These are phyloP conservation scores for Azorinus chamasolen DNA, from an alignment of 2,888 invertebrate genomes.

Conservation along the genomic window DNA sequence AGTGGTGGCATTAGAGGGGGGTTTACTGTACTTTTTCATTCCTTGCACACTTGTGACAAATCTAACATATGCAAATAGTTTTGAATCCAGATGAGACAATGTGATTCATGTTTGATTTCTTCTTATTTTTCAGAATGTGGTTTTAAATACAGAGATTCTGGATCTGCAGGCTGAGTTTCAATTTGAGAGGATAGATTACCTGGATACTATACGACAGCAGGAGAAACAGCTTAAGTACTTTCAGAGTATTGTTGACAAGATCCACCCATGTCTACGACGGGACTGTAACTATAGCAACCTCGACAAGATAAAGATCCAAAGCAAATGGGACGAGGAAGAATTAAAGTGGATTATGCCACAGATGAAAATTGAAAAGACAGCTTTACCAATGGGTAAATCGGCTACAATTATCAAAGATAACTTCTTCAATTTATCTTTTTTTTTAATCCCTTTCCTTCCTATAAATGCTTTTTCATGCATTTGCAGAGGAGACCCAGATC, in stretches of 20 bases:
- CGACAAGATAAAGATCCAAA: constrained; percentile 89
- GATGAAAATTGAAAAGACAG: constrained; percentile 89
- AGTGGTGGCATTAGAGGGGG: too few species aligned
- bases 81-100: too few species aligned
- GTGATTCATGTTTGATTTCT: not conserved
- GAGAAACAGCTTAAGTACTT: constrained; percentile 91
- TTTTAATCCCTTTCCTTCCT: too few species aligned
- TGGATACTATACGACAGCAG: constrained; percentile 93
- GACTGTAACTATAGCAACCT: constrained; percentile 93
- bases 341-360: constrained; percentile 92
- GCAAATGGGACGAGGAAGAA: constrained; percentile 92
- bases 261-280: constrained; percentile 90
- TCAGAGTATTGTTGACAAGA: constrained; percentile 86
- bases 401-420: too few species aligned
- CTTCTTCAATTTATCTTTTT: too few species aligned
- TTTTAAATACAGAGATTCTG: constrained; percentile 91
- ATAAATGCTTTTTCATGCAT: too few species aligned
- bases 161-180: constrained; percentile 94
- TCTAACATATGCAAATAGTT: too few species aligned
- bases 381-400: constrained; percentile 88
- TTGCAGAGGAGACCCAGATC: too few species aligned
- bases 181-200: constrained; percentile 92
- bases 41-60: too few species aligned
- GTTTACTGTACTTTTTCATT: too few species aligned
- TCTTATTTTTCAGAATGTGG: constrained; percentile 87